Evolutionary conservation across 2,888 invertebrate genomes (phyloP).

Genomic region (Tholera decimalis): DNA sequence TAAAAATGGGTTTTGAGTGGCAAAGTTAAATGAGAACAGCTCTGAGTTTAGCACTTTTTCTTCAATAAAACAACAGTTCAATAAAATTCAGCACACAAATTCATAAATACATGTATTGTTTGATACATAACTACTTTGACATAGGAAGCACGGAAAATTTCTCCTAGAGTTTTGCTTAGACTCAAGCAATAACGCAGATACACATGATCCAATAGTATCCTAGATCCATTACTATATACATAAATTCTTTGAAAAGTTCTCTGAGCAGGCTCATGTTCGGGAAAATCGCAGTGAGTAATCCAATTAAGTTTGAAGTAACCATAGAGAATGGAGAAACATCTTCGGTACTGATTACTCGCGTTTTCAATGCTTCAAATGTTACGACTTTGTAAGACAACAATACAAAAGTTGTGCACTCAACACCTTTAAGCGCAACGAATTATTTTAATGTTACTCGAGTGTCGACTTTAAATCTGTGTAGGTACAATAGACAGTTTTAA

Average conservation of each 20-base stretch:
- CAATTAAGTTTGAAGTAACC: constrained; percentile 28
- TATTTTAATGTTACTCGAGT: too few species aligned
- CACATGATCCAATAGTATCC: neutral
- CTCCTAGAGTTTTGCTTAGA: neutral
- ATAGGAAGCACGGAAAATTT: too few species aligned
- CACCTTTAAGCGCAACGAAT: neutral
- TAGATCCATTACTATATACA: constrained; percentile 10
- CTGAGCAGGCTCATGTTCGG: constrained; percentile 15
- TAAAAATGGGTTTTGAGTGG: too few species aligned
- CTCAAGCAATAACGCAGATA: neutral
- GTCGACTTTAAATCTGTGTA: too few species aligned
- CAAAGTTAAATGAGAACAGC: too few species aligned
- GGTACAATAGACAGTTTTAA: too few species aligned
- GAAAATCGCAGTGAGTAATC: constrained; percentile 24
- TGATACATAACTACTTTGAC: neutral
- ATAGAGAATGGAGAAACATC: neutral
- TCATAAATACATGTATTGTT: too few species aligned
- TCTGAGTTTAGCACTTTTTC: too few species aligned
- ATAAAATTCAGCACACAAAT: too few species aligned
- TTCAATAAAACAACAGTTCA: too few species aligned
- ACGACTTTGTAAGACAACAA: neutral
- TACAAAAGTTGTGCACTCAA: neutral
- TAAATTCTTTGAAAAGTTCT: constrained; percentile 17
- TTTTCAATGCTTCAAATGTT: too few species aligned
- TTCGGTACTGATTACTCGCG: neutral